Evolutionary conservation across 2,888 invertebrate species (phyloP).

Genomic region (Rhamnusium bicolor): DNA sequence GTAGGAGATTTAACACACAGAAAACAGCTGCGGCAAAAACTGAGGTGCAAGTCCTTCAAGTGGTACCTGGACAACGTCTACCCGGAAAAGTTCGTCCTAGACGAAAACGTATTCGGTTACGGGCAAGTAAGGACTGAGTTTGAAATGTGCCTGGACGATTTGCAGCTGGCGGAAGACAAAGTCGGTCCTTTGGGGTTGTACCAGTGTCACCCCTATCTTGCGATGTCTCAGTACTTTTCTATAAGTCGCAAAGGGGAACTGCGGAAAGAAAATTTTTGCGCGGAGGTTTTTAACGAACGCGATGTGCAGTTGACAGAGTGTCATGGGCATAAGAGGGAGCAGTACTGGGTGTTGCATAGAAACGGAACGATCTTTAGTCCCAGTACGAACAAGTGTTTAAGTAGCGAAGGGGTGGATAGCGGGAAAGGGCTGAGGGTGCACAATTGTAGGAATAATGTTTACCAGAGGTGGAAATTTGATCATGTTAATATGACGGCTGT

Average conservation of each 20-base stretch:
- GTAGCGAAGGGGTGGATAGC: slow-evolving; percentile 65
- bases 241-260: slow-evolving; percentile 81
- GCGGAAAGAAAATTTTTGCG: slow-evolving; percentile 85
- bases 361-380: slow-evolving; percentile 68
- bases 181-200: slow-evolving; percentile 83
- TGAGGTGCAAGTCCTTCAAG: slow-evolving; percentile 91
- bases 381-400: slow-evolving; percentile 65
- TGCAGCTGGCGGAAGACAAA: slow-evolving; percentile 81
- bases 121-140: slow-evolving; percentile 78
- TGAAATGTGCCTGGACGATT: slow-evolving; percentile 84
- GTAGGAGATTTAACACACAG: slow-evolving; percentile 86
- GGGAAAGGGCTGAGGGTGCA: slow-evolving; percentile 65
- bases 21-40: slow-evolving; percentile 81
- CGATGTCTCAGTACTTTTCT: slow-evolving; percentile 84
- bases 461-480: slow-evolving; percentile 68
- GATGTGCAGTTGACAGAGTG: slow-evolving; percentile 72
- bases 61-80: slow-evolving; percentile 92
- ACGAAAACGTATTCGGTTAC: slow-evolving; percentile 84
- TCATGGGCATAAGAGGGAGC: slow-evolving; percentile 69
- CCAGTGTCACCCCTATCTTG: slow-evolving; percentile 79
- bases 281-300: slow-evolving; percentile 74
- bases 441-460: slow-evolving; percentile 60
- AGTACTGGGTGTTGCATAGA: slow-evolving; percentile 65
- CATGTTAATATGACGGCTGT: slow-evolving; percentile 62
- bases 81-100: slow-evolving; percentile 92